phyloP scores from a whole-genome alignment of 2,888 invertebrate genomes.

The Pterobdella sp. region DNA sequence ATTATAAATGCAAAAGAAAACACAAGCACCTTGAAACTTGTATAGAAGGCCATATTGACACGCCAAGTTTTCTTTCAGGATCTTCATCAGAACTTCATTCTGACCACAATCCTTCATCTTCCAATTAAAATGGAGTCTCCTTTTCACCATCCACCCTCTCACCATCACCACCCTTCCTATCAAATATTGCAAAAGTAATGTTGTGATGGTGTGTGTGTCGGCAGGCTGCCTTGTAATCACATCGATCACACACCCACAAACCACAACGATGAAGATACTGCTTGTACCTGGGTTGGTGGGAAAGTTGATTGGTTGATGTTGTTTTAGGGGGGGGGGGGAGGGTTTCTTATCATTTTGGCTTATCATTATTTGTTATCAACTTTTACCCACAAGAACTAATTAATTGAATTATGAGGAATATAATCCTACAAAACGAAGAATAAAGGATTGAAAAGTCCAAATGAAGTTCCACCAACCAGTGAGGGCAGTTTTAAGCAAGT shows the following conservation, averaged over 20 bases:
- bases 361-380: not conserved
- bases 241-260: slow-evolving; percentile 29
- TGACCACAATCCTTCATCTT: slow-evolving; percentile 24
- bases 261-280: too few relatives aligned
- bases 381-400: too few relatives aligned
- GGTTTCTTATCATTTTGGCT: not conserved
- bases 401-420: too few relatives aligned
- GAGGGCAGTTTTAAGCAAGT: too few relatives aligned
- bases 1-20: not conserved
- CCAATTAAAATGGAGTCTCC: slow-evolving; percentile 8
- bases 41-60: not conserved
- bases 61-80: slow-evolving; percentile 20
- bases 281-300: too few relatives aligned
- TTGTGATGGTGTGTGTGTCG: slow-evolving; percentile 31
- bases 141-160: slow-evolving; percentile 18
- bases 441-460: too few relatives aligned
- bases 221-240: slow-evolving; percentile 32
- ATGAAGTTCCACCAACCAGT: too few relatives aligned
- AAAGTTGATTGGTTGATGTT: not conserved
- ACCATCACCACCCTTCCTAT: slow-evolving; percentile 17
- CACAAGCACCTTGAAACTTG: not conserved
- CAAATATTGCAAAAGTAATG: slow-evolving; percentile 36
- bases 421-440: too few relatives aligned
- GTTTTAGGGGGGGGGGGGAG: not conserved
- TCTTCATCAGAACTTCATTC: slow-evolving; percentile 27